Base-by-base conservation (phyloP, 2,888 invertebrate genomes). In the Dryocosmus kuriphilus region DNA sequence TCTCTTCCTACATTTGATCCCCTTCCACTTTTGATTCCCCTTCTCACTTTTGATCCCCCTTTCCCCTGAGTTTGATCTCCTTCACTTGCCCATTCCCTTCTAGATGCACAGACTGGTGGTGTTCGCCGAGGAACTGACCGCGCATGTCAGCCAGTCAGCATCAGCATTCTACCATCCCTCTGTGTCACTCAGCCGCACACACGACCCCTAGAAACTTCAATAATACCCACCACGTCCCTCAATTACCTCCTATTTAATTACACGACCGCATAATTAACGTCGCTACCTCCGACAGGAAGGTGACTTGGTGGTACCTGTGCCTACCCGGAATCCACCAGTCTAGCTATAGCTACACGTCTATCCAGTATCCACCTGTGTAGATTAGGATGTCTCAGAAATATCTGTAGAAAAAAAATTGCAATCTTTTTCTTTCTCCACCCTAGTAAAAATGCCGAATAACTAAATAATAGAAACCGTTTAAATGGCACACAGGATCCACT, bases 201-300 rank as follows among this genome's bases (percentile, higher is more conserved):
- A 77, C 79, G 80, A 83, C 85, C 86, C 86, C 87, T 86, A 83
- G 87, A 89, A 89, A 88, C 89, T 88, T 88, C 88, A 88, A 87
- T 88, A 89, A 88, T 89, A 88, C 86, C 86, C 85, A 86, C 85
- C 85, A 84, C 85, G 84, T 87, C 87, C 86, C 87, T 86, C 86
- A 89, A 89, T 89, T 89, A 89, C 88, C 87, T 85, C 79, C 86
- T 86, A 89, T 88, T 89, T 89, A 88, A 88, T 88, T 89, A 88
- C 86, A 85, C 81, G 83, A 84, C 84, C 85, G 87, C 86, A 88
- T 89, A 89, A 88, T 88, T 88, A 87, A 89, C 86, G 85, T 84
- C 84, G 83, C 85, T 85, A 78, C 77, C 77, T 74, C 77, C 76
- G 65, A 77, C 65, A 80, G 75, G 76, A 30, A 73, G 65, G 38